phyloP scores from a whole-genome alignment of 2,113 vertebrate species.

The Guaruba guarouba region DNA sequence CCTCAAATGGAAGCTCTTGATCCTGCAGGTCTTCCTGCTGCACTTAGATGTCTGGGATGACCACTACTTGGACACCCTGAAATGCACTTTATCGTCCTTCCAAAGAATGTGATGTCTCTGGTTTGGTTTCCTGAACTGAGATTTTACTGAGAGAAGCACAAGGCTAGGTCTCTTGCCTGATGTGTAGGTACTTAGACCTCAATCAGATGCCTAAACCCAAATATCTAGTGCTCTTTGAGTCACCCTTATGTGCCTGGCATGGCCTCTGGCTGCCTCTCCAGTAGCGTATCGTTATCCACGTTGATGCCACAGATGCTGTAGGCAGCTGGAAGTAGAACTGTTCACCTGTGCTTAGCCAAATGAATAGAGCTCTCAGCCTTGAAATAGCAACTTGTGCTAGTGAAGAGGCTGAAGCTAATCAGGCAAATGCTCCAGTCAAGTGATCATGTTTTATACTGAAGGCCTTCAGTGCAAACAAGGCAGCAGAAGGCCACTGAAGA shows the following conservation, averaged over 20 bases:
- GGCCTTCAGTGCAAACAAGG: not conserved
- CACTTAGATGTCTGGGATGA: not conserved
- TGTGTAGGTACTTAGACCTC: not conserved
- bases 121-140: not conserved
- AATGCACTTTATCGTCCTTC: not conserved
- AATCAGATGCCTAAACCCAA: not conserved
- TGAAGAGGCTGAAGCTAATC: not conserved
- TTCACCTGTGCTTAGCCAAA: not conserved
- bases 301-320: not conserved
- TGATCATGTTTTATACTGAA: not conserved
- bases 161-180: not conserved
- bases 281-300: not conserved
- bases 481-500: not conserved
- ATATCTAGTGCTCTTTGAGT: not conserved
- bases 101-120: not conserved
- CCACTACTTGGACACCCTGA: not conserved
- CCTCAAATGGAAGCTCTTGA: not conserved
- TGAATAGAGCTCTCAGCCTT: not conserved
- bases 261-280: not conserved
- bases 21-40: not conserved
- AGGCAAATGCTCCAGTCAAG: not conserved
- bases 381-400: not conserved
- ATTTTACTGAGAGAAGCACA: not conserved
- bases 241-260: not conserved
- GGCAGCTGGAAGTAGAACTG: not conserved